phyloP scores from a whole-genome alignment of 2,113 vertebrate species.

The Rhinoderma darwinii region DNA sequence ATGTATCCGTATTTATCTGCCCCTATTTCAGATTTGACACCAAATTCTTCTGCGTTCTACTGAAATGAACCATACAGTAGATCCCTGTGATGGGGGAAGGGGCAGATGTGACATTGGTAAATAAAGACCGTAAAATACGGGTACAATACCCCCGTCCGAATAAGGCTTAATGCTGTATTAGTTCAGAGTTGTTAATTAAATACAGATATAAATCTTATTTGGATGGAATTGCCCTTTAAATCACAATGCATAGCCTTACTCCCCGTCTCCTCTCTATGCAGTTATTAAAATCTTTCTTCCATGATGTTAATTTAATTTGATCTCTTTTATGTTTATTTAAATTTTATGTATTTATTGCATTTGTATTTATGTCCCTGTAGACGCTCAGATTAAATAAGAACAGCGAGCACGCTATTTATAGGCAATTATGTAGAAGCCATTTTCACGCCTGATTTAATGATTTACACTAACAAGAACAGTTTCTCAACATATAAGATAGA shows the following conservation, averaged over 20 bases:
- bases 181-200: background rate
- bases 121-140: too few species aligned
- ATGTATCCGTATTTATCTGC: too few species aligned
- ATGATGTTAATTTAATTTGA: background rate
- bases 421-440: slow-evolving; percentile 13
- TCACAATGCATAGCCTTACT: background rate
- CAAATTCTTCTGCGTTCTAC: too few species aligned
- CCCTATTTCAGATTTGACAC: too few species aligned
- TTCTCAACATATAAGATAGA: background rate
- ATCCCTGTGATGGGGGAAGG: too few species aligned
- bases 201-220: background rate
- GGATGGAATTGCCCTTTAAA: background rate
- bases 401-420: background rate
- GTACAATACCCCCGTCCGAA: too few species aligned
- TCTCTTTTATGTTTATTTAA: slow-evolving; percentile 23
- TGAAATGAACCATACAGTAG: too few species aligned
- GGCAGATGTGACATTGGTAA: too few species aligned
- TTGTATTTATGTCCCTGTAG: background rate
- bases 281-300: background rate
- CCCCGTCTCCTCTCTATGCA: background rate
- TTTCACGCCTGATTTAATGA: slow-evolving; percentile 13
- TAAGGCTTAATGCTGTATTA: background rate
- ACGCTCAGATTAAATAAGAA: background rate
- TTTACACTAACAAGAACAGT: slow-evolving; percentile 9
- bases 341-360: slow-evolving; percentile 21